A percentile compares a stretch with the other conserved stretches of the same genome.
Evolutionary conservation across 1,140 invertebrate species (phyloP).

Genomic region (Orius insidiosus): DNA sequence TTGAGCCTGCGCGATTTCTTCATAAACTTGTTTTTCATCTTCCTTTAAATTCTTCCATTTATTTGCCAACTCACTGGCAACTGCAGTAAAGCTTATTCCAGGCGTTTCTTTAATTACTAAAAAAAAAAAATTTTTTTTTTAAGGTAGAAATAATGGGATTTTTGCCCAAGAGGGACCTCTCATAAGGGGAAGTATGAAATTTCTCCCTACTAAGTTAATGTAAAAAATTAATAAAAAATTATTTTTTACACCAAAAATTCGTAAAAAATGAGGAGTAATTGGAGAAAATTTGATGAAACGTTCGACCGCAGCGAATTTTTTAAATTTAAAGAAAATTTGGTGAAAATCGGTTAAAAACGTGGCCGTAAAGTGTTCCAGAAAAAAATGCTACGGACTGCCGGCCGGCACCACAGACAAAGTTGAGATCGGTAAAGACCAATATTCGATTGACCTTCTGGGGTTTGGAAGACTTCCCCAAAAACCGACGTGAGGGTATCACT

Average conservation of each 20-base stretch:
- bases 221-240: constrained; percentile 11
- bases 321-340: too few species aligned
- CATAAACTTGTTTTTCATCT: constrained; percentile 29
- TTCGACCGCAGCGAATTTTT: too few species aligned
- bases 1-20: constrained; percentile 22
- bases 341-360: too few species aligned
- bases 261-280: constrained; percentile 10
- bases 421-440: too few species aligned
- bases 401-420: too few species aligned
- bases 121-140: constrained; percentile 5
- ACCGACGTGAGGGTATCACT: too few species aligned
- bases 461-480: too few species aligned
- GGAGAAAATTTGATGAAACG: too few species aligned
- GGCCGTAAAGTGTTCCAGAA: too few species aligned
- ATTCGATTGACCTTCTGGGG: too few species aligned
- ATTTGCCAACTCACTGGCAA: constrained; percentile 25
- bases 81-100: constrained; percentile 25
- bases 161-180: background rate
- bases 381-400: too few species aligned
- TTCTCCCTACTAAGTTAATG: background rate
- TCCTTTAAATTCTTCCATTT: constrained; percentile 27
- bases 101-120: constrained; percentile 26
- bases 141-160: background rate
- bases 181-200: background rate
- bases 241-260: constrained; percentile 6